Conservation (phyloP, 2,888 invertebrate species). For the Apoda limacodes region DNA sequence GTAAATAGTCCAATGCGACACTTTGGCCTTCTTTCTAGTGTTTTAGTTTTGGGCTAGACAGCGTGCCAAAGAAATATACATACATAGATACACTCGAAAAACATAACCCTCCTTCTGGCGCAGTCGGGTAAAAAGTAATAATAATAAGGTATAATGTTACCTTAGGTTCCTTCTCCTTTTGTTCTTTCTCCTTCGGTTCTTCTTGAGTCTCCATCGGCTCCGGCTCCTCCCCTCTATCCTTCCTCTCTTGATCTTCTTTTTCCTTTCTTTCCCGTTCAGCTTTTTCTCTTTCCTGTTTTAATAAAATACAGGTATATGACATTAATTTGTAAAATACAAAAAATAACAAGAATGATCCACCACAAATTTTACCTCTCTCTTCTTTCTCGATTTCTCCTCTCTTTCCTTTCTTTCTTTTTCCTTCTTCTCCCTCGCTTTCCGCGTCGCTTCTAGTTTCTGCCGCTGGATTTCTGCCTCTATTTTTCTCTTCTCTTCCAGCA, state of each 20-base stretch:
- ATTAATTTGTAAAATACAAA: not conserved
- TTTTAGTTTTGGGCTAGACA: too few relatives aligned
- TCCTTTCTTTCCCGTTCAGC: conserved; percentile 29
- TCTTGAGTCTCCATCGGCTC: too few relatives aligned
- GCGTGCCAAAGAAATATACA: too few relatives aligned
- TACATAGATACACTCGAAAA: too few relatives aligned
- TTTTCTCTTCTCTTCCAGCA: conserved; percentile 49
- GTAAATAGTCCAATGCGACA: too few relatives aligned
- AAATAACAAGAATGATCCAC: not conserved
- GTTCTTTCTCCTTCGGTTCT: conserved; percentile 25
- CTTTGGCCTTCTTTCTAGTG: too few relatives aligned
- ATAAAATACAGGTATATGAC: not conserved
- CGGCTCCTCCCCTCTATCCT: conserved; percentile 17
- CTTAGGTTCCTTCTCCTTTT: conserved; percentile 22
- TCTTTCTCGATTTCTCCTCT: conserved; percentile 51
- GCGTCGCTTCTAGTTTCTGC: conserved; percentile 37
- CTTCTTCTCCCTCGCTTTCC: conserved; percentile 31
- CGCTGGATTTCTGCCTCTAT: conserved; percentile 39
- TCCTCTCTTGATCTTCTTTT: conserved; percentile 16
- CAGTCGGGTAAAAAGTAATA: too few relatives aligned
- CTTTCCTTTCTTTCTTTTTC: conserved; percentile 38
- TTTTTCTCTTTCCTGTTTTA: conserved; percentile 35
- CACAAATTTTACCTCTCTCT: conserved; percentile 35
- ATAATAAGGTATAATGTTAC: conserved; percentile 16
- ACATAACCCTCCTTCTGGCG: too few relatives aligned